Evolutionary conservation across 2,888 invertebrate species (phyloP).

Genomic region (Drosophila leonis): DNA sequence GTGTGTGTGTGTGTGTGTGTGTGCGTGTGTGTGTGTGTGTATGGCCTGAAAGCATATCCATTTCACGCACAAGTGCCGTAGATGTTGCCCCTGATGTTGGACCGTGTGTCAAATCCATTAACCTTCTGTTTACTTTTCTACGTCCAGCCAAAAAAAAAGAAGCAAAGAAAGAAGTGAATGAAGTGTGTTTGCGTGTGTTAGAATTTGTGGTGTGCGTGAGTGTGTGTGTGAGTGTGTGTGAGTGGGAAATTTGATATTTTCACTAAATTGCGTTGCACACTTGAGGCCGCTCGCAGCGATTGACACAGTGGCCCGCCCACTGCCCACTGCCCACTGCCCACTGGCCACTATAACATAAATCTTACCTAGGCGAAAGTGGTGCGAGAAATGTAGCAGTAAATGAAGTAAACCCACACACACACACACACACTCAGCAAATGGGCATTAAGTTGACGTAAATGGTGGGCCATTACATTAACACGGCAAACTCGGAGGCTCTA

Average conservation of each 20-base stretch:
- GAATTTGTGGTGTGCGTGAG: conserved; percentile 29
- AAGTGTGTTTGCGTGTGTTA: conserved; percentile 29
- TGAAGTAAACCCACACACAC: conserved; percentile 42
- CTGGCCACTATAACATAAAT: conserved; percentile 58
- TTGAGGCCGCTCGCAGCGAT: conserved; percentile 63
- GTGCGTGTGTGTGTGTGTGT: conserved; percentile 54
- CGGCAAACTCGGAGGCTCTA: conserved; percentile 32
- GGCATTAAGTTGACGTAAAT: conserved; percentile 84
- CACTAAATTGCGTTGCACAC: conserved; percentile 79
- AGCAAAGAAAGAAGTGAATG: conserved; percentile 30
- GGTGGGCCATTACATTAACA: conserved; percentile 84
- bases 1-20: conserved; percentile 46
- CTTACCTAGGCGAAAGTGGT: conserved; percentile 68
- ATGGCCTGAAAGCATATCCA: conserved; percentile 77
- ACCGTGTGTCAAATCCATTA: conserved; percentile 84
- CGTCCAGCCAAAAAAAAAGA: conserved; percentile 55
- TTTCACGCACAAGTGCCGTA: conserved; percentile 80
- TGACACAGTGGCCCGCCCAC: conserved; percentile 46
- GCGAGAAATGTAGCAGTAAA: conserved; percentile 71
- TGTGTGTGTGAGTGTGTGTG: conserved; percentile 31
- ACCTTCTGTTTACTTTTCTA: conserved; percentile 84
- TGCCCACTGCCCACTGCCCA: conserved; percentile 7
- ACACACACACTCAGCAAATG: conserved; percentile 46
- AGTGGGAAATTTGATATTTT: conserved; percentile 82
- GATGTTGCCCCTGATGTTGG: conserved; percentile 55